These are phyloP conservation scores for Seriola aureovittata DNA, from an alignment of 2,113 vertebrate species.

Conservation along the genomic window DNA sequence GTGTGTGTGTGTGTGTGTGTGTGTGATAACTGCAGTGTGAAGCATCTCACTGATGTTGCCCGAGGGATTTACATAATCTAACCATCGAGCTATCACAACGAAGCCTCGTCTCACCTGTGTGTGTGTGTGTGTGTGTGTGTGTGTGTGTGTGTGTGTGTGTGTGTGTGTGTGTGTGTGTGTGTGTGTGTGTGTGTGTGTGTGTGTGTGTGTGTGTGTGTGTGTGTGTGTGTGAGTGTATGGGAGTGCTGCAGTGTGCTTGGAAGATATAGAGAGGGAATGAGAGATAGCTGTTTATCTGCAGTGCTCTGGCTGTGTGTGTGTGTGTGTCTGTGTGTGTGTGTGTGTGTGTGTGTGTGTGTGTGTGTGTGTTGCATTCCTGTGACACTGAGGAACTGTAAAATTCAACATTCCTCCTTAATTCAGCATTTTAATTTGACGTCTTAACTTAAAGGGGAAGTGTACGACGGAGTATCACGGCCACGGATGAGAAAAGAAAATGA, in stretches of 20 bases:
- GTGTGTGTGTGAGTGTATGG: background rate
- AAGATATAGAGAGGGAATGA: background rate
- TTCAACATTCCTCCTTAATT: no score
- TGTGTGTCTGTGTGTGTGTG: no score
- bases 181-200: constrained; percentile 1
- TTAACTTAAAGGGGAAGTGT: no score
- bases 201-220: constrained; percentile 24
- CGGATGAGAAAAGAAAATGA: no score
- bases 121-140: constrained; percentile 24
- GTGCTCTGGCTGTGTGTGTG: background rate
- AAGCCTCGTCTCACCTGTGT: constrained; percentile 44
- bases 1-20: background rate
- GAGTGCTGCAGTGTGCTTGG: background rate
- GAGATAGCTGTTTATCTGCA: constrained; percentile 3
- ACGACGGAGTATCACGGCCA: no score
- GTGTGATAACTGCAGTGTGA: constrained; percentile 46
- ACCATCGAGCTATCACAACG: constrained; percentile 48
- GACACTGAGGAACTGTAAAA: no score
- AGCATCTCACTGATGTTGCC: constrained; percentile 61
- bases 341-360: no score
- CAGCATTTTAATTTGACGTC: no score
- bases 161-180: constrained; percentile 9
- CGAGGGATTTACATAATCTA: constrained; percentile 59
- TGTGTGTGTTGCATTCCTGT: no score
- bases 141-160: background rate